Conservation (phyloP, 2,888 invertebrate genomes). For the Heliothis peltigera region DNA sequence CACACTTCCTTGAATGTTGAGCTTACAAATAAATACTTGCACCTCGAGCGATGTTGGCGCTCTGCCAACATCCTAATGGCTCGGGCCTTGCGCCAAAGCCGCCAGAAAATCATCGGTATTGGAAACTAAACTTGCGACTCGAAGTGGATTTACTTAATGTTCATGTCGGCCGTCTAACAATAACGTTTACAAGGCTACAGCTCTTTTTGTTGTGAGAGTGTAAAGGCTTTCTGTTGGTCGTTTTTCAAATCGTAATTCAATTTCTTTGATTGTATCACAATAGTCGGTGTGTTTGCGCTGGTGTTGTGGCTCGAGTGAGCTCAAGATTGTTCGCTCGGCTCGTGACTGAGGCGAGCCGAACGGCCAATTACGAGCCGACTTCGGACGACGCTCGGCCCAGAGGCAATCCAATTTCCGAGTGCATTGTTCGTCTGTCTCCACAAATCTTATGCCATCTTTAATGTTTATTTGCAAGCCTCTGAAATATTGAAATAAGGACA, state of each 20-base stretch:
- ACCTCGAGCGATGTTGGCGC: conserved; percentile 81
- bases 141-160: conserved; percentile 81
- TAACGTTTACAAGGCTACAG: conserved; percentile 55
- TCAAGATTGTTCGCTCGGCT: conserved; percentile 61
- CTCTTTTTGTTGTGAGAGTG: conserved; percentile 48
- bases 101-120: conserved; percentile 84
- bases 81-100: conserved; percentile 82
- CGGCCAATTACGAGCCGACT: conserved; percentile 80
- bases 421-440: conserved; percentile 80
- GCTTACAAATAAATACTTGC: conserved; percentile 86
- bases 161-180: conserved; percentile 62
- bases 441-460: conserved; percentile 62
- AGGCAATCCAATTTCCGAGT: conserved; percentile 85
- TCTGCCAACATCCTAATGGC: conserved; percentile 86
- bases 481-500: conserved; percentile 30
- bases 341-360: conserved; percentile 71
- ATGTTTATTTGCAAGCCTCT: conserved; percentile 50
- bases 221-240: conserved; percentile 43
- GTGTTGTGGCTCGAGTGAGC: conserved; percentile 62
- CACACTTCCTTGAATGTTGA: conserved; percentile 88
- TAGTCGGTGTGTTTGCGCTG: conserved; percentile 50
- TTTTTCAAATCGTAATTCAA: conserved; percentile 62
- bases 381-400: conserved; percentile 73
- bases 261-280: conserved; percentile 61
- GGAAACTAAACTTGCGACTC: conserved; percentile 80